These are phyloP conservation scores for Pluvianellus socialis DNA, from an alignment of 2,113 vertebrate genomes.

Conservation along the genomic window DNA sequence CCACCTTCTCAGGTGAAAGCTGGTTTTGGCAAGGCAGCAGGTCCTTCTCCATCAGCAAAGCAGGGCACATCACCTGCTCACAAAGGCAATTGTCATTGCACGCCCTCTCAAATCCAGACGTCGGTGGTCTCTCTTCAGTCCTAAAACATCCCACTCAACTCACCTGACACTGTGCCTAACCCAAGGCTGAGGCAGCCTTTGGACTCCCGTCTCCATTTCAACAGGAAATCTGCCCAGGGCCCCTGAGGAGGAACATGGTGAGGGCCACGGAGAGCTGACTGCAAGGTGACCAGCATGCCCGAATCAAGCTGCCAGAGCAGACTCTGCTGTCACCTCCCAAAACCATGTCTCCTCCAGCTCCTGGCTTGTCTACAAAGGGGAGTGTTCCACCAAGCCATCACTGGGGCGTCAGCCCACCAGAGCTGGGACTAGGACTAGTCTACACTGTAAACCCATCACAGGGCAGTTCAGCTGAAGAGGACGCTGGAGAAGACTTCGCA, in stretches of 20 bases:
- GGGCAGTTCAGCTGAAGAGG: neutral
- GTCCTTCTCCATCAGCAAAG: neutral
- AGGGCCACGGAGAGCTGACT: neutral
- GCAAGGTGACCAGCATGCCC: neutral
- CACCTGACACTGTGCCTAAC: neutral
- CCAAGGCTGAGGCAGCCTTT: fast-evolving
- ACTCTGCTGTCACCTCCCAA: neutral
- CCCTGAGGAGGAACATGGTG: neutral
- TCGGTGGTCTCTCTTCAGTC: neutral
- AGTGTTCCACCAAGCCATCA: neutral
- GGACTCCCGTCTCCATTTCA: neutral
- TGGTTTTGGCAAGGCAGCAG: neutral
- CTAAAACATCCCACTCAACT: neutral
- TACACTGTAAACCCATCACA: neutral
- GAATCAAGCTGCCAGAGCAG: neutral
- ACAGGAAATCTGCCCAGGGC: neutral
- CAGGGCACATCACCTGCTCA: neutral
- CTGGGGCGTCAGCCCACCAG: fast-evolving
- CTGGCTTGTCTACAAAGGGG: neutral
- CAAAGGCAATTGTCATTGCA: neutral
- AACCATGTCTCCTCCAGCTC: neutral
- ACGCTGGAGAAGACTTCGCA: neutral
- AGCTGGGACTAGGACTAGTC: neutral
- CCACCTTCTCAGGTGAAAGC: neutral
- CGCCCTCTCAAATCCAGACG: neutral